These are phyloP conservation scores for Nicator chloris DNA, from an alignment of 2,113 vertebrate genomes.

Conservation along the genomic window DNA sequence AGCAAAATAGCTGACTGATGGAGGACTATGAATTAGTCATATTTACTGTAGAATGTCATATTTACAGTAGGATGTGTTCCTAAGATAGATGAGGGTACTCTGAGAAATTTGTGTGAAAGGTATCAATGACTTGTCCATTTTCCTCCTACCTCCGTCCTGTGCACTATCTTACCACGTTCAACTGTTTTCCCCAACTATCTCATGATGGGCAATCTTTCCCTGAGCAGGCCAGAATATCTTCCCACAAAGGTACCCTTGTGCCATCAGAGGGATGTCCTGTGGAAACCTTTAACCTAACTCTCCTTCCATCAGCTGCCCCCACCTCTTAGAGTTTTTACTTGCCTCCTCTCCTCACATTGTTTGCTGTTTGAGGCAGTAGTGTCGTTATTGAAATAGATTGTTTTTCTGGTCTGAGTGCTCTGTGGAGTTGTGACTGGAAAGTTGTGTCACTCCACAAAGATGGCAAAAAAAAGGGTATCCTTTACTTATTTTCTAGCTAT, in stretches of 20 bases:
- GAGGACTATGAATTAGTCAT: conserved; percentile 36
- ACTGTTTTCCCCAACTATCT: neutral
- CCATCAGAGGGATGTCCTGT: neutral
- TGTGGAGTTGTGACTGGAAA: neutral
- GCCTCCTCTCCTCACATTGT: neutral
- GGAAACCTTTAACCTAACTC: neutral
- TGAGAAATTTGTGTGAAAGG: conserved; percentile 20
- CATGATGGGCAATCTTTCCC: neutral
- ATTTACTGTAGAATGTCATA: conserved; percentile 22
- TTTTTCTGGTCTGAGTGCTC: neutral
- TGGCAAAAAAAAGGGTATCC: neutral
- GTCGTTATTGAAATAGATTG: neutral
- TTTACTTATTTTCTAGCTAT: neutral
- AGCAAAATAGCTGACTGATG: conserved; percentile 22
- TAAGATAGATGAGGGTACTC: neutral
- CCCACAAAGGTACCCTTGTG: neutral
- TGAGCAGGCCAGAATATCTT: neutral
- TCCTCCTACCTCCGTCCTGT: neutral
- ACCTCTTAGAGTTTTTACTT: neutral
- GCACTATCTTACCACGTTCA: neutral
- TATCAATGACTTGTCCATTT: neutral
- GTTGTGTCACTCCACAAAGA: neutral
- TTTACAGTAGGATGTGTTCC: conserved; percentile 20
- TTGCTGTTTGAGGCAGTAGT: neutral
- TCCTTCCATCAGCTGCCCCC: neutral